phyloP scores from a whole-genome alignment of 2,113 vertebrate species.

The Corythaeola cristata region DNA sequence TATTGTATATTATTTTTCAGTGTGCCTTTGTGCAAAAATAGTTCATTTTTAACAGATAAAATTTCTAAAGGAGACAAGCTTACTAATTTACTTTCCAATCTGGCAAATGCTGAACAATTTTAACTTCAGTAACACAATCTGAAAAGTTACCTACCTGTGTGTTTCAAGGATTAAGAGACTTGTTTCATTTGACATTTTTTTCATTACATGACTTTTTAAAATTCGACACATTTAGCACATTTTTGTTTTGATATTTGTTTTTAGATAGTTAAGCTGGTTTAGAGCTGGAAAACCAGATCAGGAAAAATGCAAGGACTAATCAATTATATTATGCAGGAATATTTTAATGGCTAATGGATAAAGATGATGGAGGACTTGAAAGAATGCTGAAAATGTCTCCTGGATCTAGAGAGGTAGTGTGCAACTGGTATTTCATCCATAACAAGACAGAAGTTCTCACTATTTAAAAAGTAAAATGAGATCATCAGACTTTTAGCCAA shows the following conservation, averaged over 20 bases:
- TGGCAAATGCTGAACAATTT: background rate
- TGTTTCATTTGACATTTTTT: background rate
- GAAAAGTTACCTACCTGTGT: rapidly evolving
- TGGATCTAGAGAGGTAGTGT: slow-evolving; percentile 45
- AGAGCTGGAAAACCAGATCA: slow-evolving; percentile 52
- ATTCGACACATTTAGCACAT: background rate
- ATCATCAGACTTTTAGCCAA: background rate
- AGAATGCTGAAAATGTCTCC: slow-evolving; percentile 61
- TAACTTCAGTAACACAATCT: background rate
- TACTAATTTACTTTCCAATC: background rate
- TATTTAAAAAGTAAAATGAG: background rate
- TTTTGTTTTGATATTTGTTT: background rate
- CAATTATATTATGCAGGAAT: slow-evolving; percentile 63
- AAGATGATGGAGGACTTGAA: slow-evolving; percentile 59
- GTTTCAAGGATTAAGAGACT: background rate
- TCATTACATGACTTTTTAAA: background rate
- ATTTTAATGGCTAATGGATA: slow-evolving; percentile 69
- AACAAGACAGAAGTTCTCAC: background rate
- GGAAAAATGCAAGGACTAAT: background rate
- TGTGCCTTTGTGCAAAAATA: background rate
- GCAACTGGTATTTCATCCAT: background rate
- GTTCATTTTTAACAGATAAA: background rate
- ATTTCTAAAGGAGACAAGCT: background rate
- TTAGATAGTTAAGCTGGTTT: slow-evolving; percentile 58
- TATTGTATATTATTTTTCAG: background rate